Percentiles rank a stretch among this genome's conserved stretches.
Evolutionary conservation across 2,113 vertebrate genomes (phyloP).

Genomic region (Spea multiplicata): DNA sequence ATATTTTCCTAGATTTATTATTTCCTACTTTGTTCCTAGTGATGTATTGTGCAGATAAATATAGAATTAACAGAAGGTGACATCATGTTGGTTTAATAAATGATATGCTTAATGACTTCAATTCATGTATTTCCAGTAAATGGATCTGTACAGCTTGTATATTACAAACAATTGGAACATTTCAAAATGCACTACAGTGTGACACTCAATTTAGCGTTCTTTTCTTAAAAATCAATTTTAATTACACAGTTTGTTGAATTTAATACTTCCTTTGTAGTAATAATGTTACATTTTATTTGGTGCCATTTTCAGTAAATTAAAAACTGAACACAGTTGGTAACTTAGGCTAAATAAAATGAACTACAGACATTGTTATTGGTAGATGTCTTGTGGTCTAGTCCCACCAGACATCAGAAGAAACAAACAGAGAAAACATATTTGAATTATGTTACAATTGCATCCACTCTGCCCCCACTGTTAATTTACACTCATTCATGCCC

Average conservation of each 20-base stretch:
- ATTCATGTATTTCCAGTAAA: conserved; percentile 23
- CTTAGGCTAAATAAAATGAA: too few relatives aligned
- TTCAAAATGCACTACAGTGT: neutral
- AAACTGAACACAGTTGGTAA: too few relatives aligned
- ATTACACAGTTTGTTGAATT: neutral
- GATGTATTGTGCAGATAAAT: conserved; percentile 4
- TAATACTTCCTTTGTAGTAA: neutral
- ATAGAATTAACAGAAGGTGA: conserved; percentile 11
- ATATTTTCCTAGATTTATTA: conserved; percentile 23
- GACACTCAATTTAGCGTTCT: neutral
- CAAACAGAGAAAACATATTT: too few relatives aligned
- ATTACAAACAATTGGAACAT: neutral
- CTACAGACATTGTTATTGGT: too few relatives aligned
- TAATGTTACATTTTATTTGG: neutral
- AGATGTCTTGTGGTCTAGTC: too few relatives aligned
- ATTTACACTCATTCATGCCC: too few relatives aligned
- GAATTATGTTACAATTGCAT: too few relatives aligned
- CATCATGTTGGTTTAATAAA: conserved; percentile 17
- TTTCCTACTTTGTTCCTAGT: neutral
- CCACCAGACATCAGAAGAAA: too few relatives aligned
- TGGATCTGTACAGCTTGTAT: neutral
- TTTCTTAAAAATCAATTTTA: neutral
- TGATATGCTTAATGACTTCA: conserved; percentile 1
- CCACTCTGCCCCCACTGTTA: too few relatives aligned
- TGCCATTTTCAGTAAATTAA: too few relatives aligned